These are phyloP conservation scores for Cheiracanthium punctorium DNA, from an alignment of 2,888 invertebrate species.

Conservation along the genomic window DNA sequence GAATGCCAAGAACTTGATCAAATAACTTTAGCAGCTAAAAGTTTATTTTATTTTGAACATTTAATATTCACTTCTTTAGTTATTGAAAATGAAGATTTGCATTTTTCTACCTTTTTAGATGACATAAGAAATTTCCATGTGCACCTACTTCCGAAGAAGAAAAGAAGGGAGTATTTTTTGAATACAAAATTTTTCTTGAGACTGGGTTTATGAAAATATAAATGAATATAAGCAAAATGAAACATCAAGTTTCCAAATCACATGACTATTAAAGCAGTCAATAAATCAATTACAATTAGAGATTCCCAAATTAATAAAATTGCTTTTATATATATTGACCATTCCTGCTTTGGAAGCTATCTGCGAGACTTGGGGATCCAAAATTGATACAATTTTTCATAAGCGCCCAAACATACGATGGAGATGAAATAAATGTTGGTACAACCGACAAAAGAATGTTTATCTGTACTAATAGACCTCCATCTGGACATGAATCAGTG, in stretches of 20 bases:
- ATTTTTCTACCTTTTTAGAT: too few species aligned
- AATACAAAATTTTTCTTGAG: too few species aligned
- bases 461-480: not conserved
- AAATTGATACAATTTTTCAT: not conserved
- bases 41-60: not conserved
- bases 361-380: not conserved
- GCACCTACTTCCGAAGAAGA: too few species aligned
- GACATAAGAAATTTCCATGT: too few species aligned
- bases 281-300: not conserved
- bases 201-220: too few species aligned
- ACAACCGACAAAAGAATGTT: too few species aligned
- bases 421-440: not conserved
- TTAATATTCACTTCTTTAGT: not conserved
- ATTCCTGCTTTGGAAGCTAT: not conserved
- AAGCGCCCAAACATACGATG: not conserved
- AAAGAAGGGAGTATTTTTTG: too few species aligned
- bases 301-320: not conserved
- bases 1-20: not conserved
- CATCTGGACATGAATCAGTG: slow-evolving; percentile 4
- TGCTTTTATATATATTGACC: not conserved
- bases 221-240: too few species aligned
- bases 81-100: too few species aligned
- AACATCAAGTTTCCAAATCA: too few species aligned
- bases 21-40: not conserved
- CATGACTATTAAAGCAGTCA: not conserved